Percentiles rank a stretch among this genome's conserved stretches.
These are phyloP conservation scores for Arctia plantaginis DNA, from an alignment of 2,888 invertebrate species.

Conservation along the genomic window DNA sequence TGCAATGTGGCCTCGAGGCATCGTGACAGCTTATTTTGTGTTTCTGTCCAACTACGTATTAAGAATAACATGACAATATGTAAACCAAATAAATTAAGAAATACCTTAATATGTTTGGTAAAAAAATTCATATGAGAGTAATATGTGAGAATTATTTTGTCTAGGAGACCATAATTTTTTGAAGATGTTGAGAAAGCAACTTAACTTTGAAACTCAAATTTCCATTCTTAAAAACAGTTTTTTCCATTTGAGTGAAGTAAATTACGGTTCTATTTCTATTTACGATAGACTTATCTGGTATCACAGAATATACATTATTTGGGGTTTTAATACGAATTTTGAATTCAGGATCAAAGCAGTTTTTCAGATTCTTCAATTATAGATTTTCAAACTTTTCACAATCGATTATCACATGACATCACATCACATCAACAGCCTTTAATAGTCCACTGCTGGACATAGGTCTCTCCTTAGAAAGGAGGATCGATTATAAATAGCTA, in stretches of 20 bases:
- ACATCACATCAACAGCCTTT: no score
- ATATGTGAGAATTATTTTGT: background rate
- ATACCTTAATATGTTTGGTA: background rate
- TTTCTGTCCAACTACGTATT: background rate
- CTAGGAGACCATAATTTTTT: background rate
- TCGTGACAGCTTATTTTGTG: background rate
- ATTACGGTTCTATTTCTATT: background rate
- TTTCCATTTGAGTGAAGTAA: background rate
- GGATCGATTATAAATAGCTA: no score
- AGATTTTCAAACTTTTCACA: no score
- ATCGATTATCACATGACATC: no score
- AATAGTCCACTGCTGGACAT: no score
- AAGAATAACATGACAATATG: background rate
- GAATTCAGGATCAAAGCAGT: no score
- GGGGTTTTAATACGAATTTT: no score
- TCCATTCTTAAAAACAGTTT: background rate
- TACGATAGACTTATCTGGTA: no score
- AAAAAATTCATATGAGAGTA: constrained; percentile 5
- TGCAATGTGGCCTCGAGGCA: background rate
- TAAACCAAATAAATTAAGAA: no score
- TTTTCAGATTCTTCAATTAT: no score
- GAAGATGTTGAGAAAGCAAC: background rate
- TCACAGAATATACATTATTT: no score
- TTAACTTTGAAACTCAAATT: background rate
- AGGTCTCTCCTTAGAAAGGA: no score